These are phyloP conservation scores for Nudaria mundana DNA, from an alignment of 2,888 invertebrate species.

Conservation along the genomic window DNA sequence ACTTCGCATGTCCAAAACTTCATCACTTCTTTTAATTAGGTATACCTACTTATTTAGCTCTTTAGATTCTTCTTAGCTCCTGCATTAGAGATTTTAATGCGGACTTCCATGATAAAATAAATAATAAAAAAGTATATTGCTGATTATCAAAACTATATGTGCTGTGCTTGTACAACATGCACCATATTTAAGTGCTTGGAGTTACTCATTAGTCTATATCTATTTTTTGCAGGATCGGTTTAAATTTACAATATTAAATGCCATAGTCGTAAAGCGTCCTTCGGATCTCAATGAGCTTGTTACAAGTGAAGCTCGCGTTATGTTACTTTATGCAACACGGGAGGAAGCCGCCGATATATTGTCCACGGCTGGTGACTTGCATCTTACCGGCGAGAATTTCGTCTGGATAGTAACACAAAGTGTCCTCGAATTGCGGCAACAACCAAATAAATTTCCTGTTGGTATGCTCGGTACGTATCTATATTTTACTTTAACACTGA, in stretches of 20 bases:
- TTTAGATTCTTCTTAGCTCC: conserved; percentile 8
- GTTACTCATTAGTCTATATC: not conserved
- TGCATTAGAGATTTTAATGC: conserved; percentile 2
- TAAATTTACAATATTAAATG: conserved; percentile 91
- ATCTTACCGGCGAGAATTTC: conserved; percentile 94
- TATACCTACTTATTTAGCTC: too few species aligned
- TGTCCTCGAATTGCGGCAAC: conserved; percentile 90
- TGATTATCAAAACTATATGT: not conserved
- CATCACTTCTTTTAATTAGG: not conserved
- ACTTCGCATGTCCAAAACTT: conserved; percentile 10
- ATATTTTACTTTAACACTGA: too few species aligned
- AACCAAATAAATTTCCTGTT: conserved; percentile 88
- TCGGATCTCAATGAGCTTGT: conserved; percentile 91
- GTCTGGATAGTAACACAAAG: conserved; percentile 98
- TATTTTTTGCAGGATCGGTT: conserved; percentile 64
- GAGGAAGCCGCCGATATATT: conserved; percentile 93
- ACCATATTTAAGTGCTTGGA: not conserved
- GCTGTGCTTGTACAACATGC: not conserved
- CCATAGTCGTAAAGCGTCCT: conserved; percentile 88
- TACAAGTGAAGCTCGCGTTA: conserved; percentile 94
- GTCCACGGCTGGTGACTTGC: conserved; percentile 86
- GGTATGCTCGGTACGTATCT: conserved; percentile 93
- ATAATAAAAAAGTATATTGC: not conserved
- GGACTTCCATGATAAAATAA: not conserved
- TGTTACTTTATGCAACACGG: conserved; percentile 94